Evolutionary conservation across 2,888 invertebrate species (phyloP).

Genomic region (Elegia similella): DNA sequence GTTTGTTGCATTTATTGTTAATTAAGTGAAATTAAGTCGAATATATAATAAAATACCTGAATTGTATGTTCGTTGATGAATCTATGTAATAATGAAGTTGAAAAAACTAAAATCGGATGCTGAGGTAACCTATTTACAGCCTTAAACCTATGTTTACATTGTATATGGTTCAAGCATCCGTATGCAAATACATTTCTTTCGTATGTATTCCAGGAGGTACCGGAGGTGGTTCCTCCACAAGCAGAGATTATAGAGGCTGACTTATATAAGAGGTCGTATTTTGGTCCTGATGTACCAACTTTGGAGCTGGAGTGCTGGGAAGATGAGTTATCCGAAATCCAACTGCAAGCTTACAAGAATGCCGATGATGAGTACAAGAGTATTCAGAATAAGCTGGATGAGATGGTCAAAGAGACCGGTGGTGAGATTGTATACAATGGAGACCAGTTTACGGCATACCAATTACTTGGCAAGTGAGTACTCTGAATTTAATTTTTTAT

Average conservation of each 20-base stretch:
- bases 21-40: background rate
- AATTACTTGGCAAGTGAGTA: conserved; percentile 81
- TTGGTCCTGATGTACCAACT: conserved; percentile 77
- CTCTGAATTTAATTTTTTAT: background rate
- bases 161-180: background rate
- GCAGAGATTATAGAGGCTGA: conserved; percentile 76
- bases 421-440: conserved; percentile 85
- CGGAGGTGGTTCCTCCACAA: conserved; percentile 60
- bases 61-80: background rate
- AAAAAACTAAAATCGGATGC: conserved; percentile 61
- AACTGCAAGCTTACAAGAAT: conserved; percentile 83
- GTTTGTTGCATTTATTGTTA: background rate
- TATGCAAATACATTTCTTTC: conserved; percentile 17
- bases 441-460: conserved; percentile 84
- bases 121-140: conserved; percentile 42
- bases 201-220: conserved; percentile 40
- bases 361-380: conserved; percentile 85
- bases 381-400: conserved; percentile 82
- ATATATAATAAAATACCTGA: too few relatives aligned
- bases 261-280: conserved; percentile 71
- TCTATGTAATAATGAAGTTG: conserved; percentile 49
- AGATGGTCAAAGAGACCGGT: conserved; percentile 80
- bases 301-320: conserved; percentile 87
- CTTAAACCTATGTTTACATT: conserved; percentile 23
- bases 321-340: conserved; percentile 86